phyloP scores from a whole-genome alignment of 2,888 invertebrate genomes.

The Agrilus mali region DNA sequence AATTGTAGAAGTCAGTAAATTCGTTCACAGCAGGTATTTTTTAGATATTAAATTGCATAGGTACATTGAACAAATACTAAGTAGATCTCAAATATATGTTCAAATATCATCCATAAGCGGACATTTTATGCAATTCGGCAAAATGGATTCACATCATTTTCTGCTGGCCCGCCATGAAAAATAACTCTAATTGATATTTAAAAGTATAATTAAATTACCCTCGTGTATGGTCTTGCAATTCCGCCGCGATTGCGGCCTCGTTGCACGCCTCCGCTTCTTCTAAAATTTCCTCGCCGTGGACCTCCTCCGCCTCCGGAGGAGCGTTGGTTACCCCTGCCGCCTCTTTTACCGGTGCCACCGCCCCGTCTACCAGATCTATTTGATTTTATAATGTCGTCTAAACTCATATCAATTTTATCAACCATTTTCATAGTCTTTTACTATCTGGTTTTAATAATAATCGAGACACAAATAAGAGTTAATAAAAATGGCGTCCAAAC shows the following conservation, averaged over 20 bases:
- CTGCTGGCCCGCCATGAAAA: slow-evolving; percentile 19
- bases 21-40: slow-evolving; percentile 12
- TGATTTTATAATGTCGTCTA: slow-evolving; percentile 92
- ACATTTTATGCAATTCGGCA: background rate
- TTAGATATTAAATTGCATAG: background rate
- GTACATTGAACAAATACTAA: too few species aligned
- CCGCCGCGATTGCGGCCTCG: slow-evolving; percentile 64
- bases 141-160: slow-evolving; percentile 11
- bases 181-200: slow-evolving; percentile 12
- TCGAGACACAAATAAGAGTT: too few species aligned
- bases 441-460: background rate
- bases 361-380: slow-evolving; percentile 53
- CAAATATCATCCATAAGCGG: slow-evolving; percentile 2
- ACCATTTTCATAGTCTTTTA: slow-evolving; percentile 52
- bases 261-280: slow-evolving; percentile 37
- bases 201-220: slow-evolving; percentile 46
- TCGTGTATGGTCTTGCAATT: slow-evolving; percentile 52
- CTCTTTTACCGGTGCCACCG: slow-evolving; percentile 32
- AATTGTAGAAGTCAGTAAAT: background rate
- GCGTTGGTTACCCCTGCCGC: slow-evolving; percentile 28
- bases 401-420: slow-evolving; percentile 92
- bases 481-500: too few species aligned
- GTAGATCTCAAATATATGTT: background rate
- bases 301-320: slow-evolving; percentile 20
- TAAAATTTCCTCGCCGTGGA: slow-evolving; percentile 38